Base-by-base conservation (phyloP, 2,888 invertebrate genomes). In the Eristalinus sepulchralis region DNA sequence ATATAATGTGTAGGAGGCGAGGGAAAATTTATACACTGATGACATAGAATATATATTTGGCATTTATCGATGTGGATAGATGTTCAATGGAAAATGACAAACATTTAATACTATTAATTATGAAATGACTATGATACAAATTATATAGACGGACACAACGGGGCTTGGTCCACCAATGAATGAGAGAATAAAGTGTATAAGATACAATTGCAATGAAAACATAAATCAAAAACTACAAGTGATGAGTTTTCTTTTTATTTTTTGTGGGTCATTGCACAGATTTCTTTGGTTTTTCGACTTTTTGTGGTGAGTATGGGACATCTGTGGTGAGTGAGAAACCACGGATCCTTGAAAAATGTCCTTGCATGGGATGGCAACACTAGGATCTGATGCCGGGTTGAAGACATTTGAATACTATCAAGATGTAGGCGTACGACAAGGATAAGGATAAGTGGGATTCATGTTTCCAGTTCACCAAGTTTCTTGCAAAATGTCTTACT, bases 51-150 rank as follows among this genome's bases (percentile, higher is more conserved):
- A 62, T 39, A 59, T 55, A 31, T 13, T 10, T 59, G 13, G 31
- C 10, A 57, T 66, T 77, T 71, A 79, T 59, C 71, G 70, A 75
- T 57, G 64, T 78, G 71, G 79, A 62, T 75, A 86, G 71, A 86
- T 17, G 47, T 47, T 47, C 47, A 17, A 17, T 47, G 47, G n/a
- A n/a, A 17, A 17, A 17, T 78, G 82, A 78, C 57, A 71, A 62
- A 47, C 68, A 86, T 86, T 86, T 82, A 86, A 82, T 82, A 86
- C 82, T 82, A 86, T 79, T 70, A 79, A 53, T 71, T 83, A n/a
- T 63, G 68, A 84, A 64, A 53, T 53, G 59, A 83, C 47, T 47
- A 47, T 47, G 70, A 70, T 11, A 60, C 13, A 55, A 63, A 33
- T 33, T 31, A 68, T n/a, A 57, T 47, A 68, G 59, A 36, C n/a